Percentiles rank a stretch among this genome's conserved stretches.
Conservation (phyloP, 2,888 invertebrate species). For the Euzetes globulus region DNA sequence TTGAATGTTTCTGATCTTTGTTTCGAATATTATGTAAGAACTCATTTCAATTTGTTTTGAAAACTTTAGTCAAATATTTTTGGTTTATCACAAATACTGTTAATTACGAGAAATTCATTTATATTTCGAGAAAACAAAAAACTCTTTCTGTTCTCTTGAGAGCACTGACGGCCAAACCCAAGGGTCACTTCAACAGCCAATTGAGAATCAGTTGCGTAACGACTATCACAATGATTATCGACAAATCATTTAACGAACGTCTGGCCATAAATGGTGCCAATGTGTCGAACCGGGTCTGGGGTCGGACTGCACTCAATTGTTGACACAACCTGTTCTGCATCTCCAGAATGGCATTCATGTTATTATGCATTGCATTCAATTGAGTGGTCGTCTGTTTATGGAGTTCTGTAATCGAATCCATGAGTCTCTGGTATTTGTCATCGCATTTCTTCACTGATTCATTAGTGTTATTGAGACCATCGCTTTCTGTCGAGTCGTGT, state of each 20-base stretch:
- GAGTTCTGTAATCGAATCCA: background rate
- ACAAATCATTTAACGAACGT: conserved; percentile 1
- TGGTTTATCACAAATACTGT: conserved; percentile 27
- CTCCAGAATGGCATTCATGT: background rate
- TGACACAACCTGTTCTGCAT: background rate
- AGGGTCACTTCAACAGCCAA: background rate
- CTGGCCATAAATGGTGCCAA: background rate
- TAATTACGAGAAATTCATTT: background rate
- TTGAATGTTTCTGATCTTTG: background rate
- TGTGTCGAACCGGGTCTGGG: background rate
- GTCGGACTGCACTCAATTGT: background rate
- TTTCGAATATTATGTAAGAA: background rate
- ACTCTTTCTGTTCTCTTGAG: no score
- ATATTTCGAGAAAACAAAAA: background rate
- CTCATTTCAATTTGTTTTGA: background rate
- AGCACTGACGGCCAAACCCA: background rate
- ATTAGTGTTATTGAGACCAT: background rate
- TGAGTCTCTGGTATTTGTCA: background rate
- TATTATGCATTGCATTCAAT: conserved; percentile 28
- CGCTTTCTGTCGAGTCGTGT: conserved; percentile 13
- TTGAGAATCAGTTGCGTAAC: conserved; percentile 18
- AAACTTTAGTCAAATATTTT: background rate
- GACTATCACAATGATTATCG: conserved; percentile 18
- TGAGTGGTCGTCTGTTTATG: conserved; percentile 19
- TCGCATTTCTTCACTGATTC: background rate